Evolutionary conservation across 2,113 vertebrate genomes (phyloP).

Genomic region (Pluvialis apricaria): DNA sequence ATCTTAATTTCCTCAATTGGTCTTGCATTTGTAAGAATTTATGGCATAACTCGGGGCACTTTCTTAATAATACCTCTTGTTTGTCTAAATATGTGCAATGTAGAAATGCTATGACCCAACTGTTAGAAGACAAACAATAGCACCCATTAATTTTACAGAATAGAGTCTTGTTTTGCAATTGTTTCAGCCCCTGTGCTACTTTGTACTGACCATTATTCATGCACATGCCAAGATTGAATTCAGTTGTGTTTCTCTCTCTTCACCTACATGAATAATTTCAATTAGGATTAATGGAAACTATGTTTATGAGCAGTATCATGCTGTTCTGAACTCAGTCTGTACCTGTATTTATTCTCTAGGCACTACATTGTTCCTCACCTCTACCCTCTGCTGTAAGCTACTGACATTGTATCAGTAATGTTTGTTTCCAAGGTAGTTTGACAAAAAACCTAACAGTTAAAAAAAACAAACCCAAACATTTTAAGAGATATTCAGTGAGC

Average conservation of each 20-base stretch:
- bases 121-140: neutral
- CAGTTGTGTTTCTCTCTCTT: neutral
- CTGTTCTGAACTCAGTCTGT: neutral
- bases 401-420: neutral
- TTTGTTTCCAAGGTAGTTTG: neutral
- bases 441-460: neutral
- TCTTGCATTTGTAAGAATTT: neutral
- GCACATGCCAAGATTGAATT: neutral
- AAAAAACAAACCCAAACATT: neutral
- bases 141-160: neutral
- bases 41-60: neutral
- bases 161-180: neutral
- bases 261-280: neutral
- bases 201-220: neutral
- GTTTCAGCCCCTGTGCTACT: neutral
- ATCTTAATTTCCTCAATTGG: neutral
- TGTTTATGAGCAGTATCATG: neutral
- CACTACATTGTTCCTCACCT: neutral
- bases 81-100: neutral
- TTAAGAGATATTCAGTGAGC: neutral
- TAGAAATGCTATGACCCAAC: neutral
- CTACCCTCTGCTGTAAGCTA: neutral
- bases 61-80: neutral
- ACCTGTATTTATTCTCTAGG: neutral
- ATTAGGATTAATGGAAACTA: neutral